Evolutionary conservation across 1,140 invertebrate species (phyloP).

Genomic region (Kradibia gibbosae): DNA sequence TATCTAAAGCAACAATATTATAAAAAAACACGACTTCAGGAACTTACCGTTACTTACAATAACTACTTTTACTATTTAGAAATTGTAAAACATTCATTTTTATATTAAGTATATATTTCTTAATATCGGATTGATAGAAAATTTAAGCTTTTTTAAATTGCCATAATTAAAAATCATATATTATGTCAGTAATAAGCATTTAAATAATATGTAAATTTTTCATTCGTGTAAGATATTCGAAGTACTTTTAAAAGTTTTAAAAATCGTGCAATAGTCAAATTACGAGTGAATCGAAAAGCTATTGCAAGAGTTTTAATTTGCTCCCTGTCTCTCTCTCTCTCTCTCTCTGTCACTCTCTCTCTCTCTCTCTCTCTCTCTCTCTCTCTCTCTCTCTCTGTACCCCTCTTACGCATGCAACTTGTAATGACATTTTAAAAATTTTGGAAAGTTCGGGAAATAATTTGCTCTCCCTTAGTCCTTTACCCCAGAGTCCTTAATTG

Average conservation of each 20-base stretch:
- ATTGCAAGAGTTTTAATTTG: background rate
- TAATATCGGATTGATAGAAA: too few relatives aligned
- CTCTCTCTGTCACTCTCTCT: background rate
- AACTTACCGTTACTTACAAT: too few relatives aligned
- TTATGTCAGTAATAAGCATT: too few relatives aligned
- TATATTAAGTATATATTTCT: too few relatives aligned
- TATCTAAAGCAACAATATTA: too few relatives aligned
- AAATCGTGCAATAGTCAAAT: conserved; percentile 1
- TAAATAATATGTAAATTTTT: background rate
- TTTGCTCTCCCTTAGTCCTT: conserved; percentile 19
- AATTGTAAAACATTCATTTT: too few relatives aligned
- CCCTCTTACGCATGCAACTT: background rate
- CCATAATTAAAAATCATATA: background rate
- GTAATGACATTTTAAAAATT: conserved; percentile 47
- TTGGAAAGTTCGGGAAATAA: conserved; percentile 47
- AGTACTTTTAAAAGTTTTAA: background rate
- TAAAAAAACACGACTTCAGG: too few relatives aligned
- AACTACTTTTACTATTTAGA: too few relatives aligned
- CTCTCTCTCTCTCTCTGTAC: background rate
- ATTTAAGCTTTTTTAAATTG: too few relatives aligned
- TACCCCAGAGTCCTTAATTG: background rate
- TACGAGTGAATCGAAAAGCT: background rate
- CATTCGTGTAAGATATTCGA: background rate
- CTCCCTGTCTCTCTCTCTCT: background rate
- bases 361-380: background rate